These are phyloP conservation scores for Montipora efflorescens DNA, from an alignment of 64 coral and sea anemone species.

Conservation along the genomic window DNA sequence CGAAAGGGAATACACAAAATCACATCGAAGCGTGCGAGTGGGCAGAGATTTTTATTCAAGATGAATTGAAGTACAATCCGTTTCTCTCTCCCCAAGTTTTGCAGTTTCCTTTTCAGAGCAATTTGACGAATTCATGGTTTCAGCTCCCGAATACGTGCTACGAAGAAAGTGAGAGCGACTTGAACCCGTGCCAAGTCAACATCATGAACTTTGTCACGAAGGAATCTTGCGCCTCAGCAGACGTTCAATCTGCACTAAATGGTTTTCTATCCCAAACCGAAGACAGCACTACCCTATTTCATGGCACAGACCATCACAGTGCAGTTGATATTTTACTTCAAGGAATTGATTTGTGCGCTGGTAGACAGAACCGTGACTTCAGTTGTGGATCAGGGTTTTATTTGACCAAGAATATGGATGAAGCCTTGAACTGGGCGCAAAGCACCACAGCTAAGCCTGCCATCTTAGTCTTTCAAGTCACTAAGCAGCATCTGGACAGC, in stretches of 20 bases:
- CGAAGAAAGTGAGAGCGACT: not conserved
- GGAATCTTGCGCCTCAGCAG: not conserved
- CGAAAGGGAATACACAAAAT: not conserved
- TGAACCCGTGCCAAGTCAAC: constrained; percentile 1
- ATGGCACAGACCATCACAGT: constrained; percentile 86
- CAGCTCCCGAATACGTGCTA: not conserved
- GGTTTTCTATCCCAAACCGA: not conserved
- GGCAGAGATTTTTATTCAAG: constrained; percentile 23
- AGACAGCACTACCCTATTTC: constrained; percentile 34
- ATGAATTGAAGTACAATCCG: constrained; percentile 48
- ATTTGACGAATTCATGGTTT: constrained; percentile 18
- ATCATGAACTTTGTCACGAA: constrained; percentile 10
- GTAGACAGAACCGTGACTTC: constrained; percentile 73
- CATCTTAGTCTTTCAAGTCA: constrained; percentile 70
- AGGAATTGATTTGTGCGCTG: constrained; percentile 68
- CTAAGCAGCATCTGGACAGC: not conserved
- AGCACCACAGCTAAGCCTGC: constrained; percentile 58
- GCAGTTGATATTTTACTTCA: constrained; percentile 66
- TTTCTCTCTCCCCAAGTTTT: not conserved
- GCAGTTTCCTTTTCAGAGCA: not conserved
- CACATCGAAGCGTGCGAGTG: constrained; percentile 59
- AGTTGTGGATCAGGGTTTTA: constrained; percentile 85
- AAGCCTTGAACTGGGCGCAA: constrained; percentile 31
- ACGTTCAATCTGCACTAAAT: not conserved
- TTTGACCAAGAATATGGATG: constrained; percentile 34